Conservation (phyloP, 2,888 invertebrate genomes). For the Deilephila porcellus region DNA sequence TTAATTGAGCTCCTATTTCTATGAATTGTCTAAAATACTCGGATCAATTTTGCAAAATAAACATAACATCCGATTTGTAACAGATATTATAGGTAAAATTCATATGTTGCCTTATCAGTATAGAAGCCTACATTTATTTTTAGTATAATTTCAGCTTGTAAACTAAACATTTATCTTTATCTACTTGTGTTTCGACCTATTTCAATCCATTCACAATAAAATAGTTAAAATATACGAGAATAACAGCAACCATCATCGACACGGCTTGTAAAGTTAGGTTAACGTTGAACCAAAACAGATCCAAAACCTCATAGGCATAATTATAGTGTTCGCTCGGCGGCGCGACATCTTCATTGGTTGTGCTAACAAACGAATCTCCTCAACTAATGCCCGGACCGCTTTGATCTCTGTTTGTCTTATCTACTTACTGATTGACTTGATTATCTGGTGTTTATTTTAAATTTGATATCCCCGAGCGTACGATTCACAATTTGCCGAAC, state of each 20-base stretch:
- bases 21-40: too few species aligned
- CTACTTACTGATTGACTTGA: constrained; percentile 40
- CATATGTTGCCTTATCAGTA: too few species aligned
- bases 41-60: too few species aligned
- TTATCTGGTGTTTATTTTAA: constrained; percentile 31
- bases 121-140: too few species aligned
- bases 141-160: too few species aligned
- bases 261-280: constrained; percentile 5
- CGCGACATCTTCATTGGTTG: constrained; percentile 68
- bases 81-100: too few species aligned
- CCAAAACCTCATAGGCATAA: constrained; percentile 22
- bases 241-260: constrained; percentile 6
- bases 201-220: not conserved
- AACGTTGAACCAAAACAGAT: constrained; percentile 21
- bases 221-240: constrained; percentile 10
- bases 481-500: constrained; percentile 46
- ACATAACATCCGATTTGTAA: too few species aligned
- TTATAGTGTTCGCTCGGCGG: constrained; percentile 28
- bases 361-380: constrained; percentile 72
- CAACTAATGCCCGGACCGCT: constrained; percentile 58
- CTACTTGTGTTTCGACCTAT: not conserved
- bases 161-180: too few species aligned
- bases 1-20: too few species aligned
- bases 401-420: constrained; percentile 73
- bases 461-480: constrained; percentile 29